A percentile compares a stretch with the other conserved stretches of the same genome.
Evolutionary conservation across 2,888 invertebrate species (phyloP).

Genomic region (Lasioglossum oenotherae): DNA sequence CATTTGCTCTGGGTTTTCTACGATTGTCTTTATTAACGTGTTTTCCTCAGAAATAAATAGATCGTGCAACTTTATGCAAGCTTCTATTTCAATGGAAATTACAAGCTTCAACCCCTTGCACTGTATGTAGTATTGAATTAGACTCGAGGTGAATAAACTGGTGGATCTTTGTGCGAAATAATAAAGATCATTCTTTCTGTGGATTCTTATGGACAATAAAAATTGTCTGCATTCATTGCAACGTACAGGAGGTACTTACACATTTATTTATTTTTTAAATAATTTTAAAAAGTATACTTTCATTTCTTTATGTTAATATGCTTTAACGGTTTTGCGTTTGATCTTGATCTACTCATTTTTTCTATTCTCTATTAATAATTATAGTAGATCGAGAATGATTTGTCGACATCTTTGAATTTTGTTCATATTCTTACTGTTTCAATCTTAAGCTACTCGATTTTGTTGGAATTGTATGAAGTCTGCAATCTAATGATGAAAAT

Average conservation of each 20-base stretch:
- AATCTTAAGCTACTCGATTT: no score
- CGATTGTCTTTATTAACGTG: background rate
- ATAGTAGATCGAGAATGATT: background rate
- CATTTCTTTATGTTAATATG: no score
- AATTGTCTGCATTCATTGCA: background rate
- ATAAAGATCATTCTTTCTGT: background rate
- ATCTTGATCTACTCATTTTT: background rate
- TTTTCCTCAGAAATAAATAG: background rate
- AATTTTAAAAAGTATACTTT: background rate
- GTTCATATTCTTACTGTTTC: no score
- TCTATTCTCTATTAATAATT: background rate
- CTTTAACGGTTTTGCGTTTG: background rate
- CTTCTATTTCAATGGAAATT: background rate
- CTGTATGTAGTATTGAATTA: background rate
- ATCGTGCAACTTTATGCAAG: background rate
- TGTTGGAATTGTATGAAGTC: no score
- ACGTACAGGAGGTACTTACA: background rate
- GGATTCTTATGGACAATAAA: background rate
- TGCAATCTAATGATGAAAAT: no score
- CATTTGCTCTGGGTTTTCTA: background rate
- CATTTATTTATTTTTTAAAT: background rate
- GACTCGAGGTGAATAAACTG: background rate
- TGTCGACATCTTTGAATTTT: no score
- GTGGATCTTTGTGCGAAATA: background rate
- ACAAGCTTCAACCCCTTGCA: background rate